Evolutionary conservation across 2,113 vertebrate genomes (phyloP).

Genomic region (Daboia siamensis): DNA sequence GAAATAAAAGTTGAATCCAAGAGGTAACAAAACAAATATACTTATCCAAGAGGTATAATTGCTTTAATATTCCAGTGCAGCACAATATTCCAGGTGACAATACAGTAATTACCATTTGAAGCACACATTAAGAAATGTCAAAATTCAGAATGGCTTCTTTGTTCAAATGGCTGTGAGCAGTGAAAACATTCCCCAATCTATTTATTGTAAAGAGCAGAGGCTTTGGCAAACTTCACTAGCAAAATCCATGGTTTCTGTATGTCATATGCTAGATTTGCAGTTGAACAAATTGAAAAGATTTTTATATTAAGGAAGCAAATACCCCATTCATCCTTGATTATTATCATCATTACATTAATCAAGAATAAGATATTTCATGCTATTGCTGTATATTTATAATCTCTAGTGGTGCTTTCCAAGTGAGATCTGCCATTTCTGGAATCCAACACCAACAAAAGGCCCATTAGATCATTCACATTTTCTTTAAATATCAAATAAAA

Average conservation of each 20-base stretch:
- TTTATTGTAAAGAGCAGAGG: conserved; percentile 25
- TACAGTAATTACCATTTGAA: conserved; percentile 48
- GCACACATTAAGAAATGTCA: conserved; percentile 33
- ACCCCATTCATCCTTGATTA: background rate
- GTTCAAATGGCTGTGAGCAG: conserved; percentile 42
- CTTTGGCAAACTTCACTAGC: conserved; percentile 21
- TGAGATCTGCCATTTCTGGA: background rate
- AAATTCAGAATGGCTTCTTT: conserved; percentile 41
- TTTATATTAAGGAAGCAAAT: conserved; percentile 22
- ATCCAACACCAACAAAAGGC: background rate
- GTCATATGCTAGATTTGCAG: conserved; percentile 24
- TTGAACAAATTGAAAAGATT: conserved; percentile 14
- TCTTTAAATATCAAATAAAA: background rate
- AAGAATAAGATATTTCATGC: background rate
- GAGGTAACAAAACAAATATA: conserved; percentile 4
- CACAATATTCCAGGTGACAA: conserved; percentile 48
- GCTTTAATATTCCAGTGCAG: conserved; percentile 36
- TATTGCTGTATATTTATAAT: background rate
- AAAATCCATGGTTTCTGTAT: conserved; percentile 21
- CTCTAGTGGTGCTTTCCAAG: background rate
- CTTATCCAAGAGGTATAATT: conserved; percentile 26
- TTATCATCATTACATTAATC: conserved; percentile 15
- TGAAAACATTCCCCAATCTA: conserved; percentile 33
- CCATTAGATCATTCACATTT: background rate
- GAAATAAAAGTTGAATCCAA: conserved; percentile 19